Evolutionary conservation across 2,888 invertebrate species (phyloP).

Genomic region (Fragum fragum): DNA sequence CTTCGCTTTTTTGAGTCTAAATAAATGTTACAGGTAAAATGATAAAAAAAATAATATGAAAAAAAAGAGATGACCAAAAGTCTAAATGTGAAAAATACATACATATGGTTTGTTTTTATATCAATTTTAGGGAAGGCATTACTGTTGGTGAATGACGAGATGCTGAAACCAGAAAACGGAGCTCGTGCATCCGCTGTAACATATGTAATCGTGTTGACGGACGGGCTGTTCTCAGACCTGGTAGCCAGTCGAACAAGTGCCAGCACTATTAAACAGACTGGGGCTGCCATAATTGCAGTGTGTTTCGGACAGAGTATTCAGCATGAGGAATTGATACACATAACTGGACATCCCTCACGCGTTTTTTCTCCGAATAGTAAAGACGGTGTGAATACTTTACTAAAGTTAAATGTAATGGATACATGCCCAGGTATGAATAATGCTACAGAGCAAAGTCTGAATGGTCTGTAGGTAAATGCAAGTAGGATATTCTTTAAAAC

Average conservation of each 20-base stretch:
- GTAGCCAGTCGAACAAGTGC: conserved; percentile 14
- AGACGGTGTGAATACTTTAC: conserved; percentile 22
- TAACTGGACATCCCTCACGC: conserved; percentile 12
- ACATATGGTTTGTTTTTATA: too few species aligned
- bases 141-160: neutral
- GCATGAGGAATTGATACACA: conserved; percentile 30
- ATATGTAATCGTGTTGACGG: conserved; percentile 35
- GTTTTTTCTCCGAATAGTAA: conserved; percentile 18
- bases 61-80: too few species aligned
- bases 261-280: conserved; percentile 4
- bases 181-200: neutral
- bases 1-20: too few species aligned
- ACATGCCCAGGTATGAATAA: conserved; percentile 2
- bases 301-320: conserved; percentile 31
- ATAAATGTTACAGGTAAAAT: too few species aligned
- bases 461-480: too few species aligned
- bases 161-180: conserved; percentile 12
- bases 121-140: conserved; percentile 24
- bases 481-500: too few species aligned
- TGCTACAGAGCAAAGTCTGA: too few species aligned
- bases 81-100: too few species aligned
- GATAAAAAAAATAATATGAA: too few species aligned
- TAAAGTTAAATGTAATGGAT: conserved; percentile 27
- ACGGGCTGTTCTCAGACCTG: conserved; percentile 22
- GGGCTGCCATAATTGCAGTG: conserved; percentile 16